A percentile compares a stretch with the other conserved stretches of the same genome.
Conservation (phyloP, 2,888 invertebrate genomes). For the Eustalomyia histrio region DNA sequence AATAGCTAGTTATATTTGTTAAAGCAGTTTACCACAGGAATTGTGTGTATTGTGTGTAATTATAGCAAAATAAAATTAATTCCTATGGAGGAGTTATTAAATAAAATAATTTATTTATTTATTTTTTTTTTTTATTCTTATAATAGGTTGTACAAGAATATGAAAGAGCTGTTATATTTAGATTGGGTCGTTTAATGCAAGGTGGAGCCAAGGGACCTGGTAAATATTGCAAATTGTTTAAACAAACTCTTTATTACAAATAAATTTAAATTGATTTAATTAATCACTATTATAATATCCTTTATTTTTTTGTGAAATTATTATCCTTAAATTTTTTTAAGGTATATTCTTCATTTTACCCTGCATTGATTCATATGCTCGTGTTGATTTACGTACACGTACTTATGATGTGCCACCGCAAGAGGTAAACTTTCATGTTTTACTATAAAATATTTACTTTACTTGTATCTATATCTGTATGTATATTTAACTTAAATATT, state of each 20-base stretch:
- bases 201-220: slow-evolving; percentile 97
- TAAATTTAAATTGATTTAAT: slow-evolving; percentile 16
- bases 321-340: slow-evolving; percentile 76
- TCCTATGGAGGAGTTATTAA: too few species aligned
- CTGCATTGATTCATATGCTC: slow-evolving; percentile 96
- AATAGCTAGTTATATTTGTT: too few species aligned
- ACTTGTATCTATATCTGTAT: slow-evolving; percentile 27
- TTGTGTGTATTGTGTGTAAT: too few species aligned
- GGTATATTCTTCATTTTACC: slow-evolving; percentile 98
- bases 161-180: slow-evolving; percentile 96
- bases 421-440: slow-evolving; percentile 84
- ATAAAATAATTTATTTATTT: neutral
- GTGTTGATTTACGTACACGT: slow-evolving; percentile 95
- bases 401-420: slow-evolving; percentile 99
- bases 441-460: neutral
- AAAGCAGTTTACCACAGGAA: too few species aligned
- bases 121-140: slow-evolving; percentile 39
- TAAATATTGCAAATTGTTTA: slow-evolving; percentile 77
- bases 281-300: slow-evolving; percentile 25
- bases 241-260: slow-evolving; percentile 18
- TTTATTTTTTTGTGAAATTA: neutral
- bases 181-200: slow-evolving; percentile 91
- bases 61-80: too few species aligned
- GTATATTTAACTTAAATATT: slow-evolving; percentile 9
- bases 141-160: slow-evolving; percentile 95